A percentile compares a stretch with the other conserved stretches of the same genome.
Conservation (phyloP, 2,113 vertebrate species). For the Desmodus rotundus region DNA sequence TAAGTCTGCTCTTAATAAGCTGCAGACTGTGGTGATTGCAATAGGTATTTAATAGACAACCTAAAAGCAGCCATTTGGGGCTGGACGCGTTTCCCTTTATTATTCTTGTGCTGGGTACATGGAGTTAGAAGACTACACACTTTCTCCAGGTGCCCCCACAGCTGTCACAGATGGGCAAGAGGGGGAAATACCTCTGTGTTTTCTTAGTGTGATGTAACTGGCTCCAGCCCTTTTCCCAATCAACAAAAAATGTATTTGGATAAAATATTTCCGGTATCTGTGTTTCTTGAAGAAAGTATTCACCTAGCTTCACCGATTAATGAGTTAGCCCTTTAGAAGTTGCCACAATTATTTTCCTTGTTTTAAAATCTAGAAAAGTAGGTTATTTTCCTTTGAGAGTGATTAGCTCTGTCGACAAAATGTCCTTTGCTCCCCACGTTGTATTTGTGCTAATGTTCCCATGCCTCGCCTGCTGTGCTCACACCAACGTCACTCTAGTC, state of each 20-base stretch:
- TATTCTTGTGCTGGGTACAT: slow-evolving; percentile 67
- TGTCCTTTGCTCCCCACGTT: slow-evolving; percentile 53
- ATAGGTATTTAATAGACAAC: slow-evolving; percentile 74
- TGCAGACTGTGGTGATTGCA: slow-evolving; percentile 77
- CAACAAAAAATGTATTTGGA: background rate
- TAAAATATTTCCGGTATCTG: slow-evolving; percentile 54
- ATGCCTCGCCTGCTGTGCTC: slow-evolving; percentile 74
- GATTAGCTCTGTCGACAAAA: slow-evolving; percentile 81
- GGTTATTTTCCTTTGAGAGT: slow-evolving; percentile 72
- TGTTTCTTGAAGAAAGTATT: slow-evolving; percentile 69
- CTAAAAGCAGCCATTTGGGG: slow-evolving; percentile 78
- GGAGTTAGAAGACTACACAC: slow-evolving; percentile 71
- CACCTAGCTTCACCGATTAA: slow-evolving; percentile 39
- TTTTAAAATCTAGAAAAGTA: slow-evolving; percentile 69
- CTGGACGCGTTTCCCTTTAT: slow-evolving; percentile 76
- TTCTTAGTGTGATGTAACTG: slow-evolving; percentile 70
- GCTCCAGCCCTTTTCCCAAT: slow-evolving; percentile 64
- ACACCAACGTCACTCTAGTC: slow-evolving; percentile 6
- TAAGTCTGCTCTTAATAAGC: slow-evolving; percentile 64
- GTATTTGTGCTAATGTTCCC: slow-evolving; percentile 58
- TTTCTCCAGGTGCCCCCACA: slow-evolving; percentile 79
- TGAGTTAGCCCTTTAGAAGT: slow-evolving; percentile 68
- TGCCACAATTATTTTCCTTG: slow-evolving; percentile 62
- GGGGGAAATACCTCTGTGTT: slow-evolving; percentile 73
- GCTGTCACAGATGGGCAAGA: slow-evolving; percentile 68